These are phyloP conservation scores for Cryptus viduatorius DNA, from an alignment of 2,888 invertebrate genomes.

Conservation along the genomic window DNA sequence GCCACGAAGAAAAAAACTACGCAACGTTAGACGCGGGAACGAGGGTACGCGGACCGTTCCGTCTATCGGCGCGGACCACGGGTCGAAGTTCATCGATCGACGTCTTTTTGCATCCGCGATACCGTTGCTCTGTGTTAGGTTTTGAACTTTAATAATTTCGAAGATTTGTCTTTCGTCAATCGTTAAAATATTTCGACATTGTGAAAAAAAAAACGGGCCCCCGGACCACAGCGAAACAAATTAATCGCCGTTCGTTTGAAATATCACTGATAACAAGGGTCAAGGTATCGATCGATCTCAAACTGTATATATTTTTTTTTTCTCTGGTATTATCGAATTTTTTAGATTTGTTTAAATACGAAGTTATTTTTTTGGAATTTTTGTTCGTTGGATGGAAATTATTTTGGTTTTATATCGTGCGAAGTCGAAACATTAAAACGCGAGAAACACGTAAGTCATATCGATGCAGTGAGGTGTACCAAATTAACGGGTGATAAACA, in stretches of 20 bases:
- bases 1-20: background rate
- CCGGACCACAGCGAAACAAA: background rate
- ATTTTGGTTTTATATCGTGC: no score
- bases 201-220: background rate
- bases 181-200: background rate
- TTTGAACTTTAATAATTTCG: background rate
- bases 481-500: no score
- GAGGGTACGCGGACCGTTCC: background rate
- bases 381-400: no score
- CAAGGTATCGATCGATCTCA: background rate
- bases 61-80: slow-evolving; percentile 33
- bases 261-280: background rate
- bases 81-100: slow-evolving; percentile 56
- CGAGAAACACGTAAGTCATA: no score
- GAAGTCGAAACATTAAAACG: no score
- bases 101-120: background rate
- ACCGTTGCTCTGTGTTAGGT: background rate
- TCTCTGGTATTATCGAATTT: no score
- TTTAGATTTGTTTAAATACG: no score
- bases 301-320: background rate
- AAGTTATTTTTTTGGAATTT: no score
- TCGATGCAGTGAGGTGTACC: no score
- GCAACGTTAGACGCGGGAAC: background rate
- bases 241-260: background rate
- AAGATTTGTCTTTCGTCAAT: background rate